Evolutionary conservation across 1,140 invertebrate species (phyloP).

Genomic region (Trinorchestia longiramus): DNA sequence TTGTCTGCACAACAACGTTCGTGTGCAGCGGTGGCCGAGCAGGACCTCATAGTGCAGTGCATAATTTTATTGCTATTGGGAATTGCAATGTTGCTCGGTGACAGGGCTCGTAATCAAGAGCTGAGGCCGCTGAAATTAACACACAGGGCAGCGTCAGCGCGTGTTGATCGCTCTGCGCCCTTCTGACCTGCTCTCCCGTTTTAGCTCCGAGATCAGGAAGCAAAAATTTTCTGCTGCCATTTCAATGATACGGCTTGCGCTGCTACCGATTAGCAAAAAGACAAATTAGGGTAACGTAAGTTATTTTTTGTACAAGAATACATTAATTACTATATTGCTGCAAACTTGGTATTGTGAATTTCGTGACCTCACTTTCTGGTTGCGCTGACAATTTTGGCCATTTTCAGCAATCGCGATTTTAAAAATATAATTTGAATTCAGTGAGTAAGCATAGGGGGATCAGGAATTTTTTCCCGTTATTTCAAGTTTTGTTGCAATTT

Average conservation of each 20-base stretch:
- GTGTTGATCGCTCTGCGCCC: not conserved
- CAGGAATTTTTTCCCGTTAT: too few relatives aligned
- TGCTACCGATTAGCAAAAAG: not conserved
- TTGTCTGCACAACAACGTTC: not conserved
- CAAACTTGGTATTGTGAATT: too few relatives aligned
- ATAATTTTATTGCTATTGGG: not conserved
- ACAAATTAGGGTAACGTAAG: not conserved
- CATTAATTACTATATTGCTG: too few relatives aligned
- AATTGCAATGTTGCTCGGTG: not conserved
- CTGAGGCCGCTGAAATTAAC: not conserved
- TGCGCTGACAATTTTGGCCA: too few relatives aligned
- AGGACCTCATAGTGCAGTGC: not conserved
- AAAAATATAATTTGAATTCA: too few relatives aligned
- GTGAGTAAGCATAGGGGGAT: too few relatives aligned
- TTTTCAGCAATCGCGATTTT: too few relatives aligned
- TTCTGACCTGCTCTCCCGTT: not conserved
- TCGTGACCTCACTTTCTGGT: too few relatives aligned
- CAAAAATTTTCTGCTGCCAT: not conserved
- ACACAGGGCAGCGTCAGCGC: not conserved
- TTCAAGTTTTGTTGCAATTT: too few relatives aligned
- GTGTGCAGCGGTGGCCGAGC: not conserved
- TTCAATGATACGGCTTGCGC: not conserved
- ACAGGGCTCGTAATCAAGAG: not conserved
- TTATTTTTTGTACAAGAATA: too few relatives aligned
- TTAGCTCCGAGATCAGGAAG: not conserved